phyloP scores from a whole-genome alignment of 2,113 vertebrate genomes.

The Laticauda colubrina region DNA sequence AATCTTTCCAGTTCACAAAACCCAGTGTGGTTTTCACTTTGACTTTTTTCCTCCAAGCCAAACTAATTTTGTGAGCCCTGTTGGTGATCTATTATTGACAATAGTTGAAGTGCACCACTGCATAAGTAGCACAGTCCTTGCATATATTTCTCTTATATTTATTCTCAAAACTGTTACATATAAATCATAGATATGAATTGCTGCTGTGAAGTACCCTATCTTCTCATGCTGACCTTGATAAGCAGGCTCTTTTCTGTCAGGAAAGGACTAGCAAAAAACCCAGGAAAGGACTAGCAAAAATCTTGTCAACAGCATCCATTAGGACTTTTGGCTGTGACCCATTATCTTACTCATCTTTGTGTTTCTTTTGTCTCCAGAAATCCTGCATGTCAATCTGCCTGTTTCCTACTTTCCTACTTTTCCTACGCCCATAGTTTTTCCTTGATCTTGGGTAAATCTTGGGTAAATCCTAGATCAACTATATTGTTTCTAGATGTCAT shows the following conservation, averaged over 20 bases:
- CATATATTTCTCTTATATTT: constrained; percentile 32
- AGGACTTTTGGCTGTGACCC: background rate
- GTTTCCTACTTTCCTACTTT: background rate
- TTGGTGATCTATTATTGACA: constrained; percentile 31
- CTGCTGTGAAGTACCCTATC: background rate
- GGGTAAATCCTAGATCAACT: background rate
- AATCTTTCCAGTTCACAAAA: constrained; percentile 28
- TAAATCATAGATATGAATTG: constrained; percentile 13
- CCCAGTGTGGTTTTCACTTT: constrained; percentile 49
- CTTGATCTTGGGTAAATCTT: background rate
- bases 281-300: background rate
- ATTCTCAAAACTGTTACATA: constrained; percentile 21
- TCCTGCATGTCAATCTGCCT: background rate
- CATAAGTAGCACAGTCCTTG: constrained; percentile 9
- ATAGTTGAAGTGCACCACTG: background rate
- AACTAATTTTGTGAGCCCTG: constrained; percentile 37
- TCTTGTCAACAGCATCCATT: background rate
- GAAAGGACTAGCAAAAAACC: background rate
- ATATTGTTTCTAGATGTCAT: background rate
- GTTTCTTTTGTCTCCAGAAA: background rate
- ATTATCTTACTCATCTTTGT: background rate
- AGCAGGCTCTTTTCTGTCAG: background rate
- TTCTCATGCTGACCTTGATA: background rate
- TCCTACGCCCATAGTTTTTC: background rate
- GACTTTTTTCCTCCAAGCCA: background rate